Base-by-base conservation (phyloP, 53 echinoderm and acorn worm species). In the Stichopus horrens region DNA sequence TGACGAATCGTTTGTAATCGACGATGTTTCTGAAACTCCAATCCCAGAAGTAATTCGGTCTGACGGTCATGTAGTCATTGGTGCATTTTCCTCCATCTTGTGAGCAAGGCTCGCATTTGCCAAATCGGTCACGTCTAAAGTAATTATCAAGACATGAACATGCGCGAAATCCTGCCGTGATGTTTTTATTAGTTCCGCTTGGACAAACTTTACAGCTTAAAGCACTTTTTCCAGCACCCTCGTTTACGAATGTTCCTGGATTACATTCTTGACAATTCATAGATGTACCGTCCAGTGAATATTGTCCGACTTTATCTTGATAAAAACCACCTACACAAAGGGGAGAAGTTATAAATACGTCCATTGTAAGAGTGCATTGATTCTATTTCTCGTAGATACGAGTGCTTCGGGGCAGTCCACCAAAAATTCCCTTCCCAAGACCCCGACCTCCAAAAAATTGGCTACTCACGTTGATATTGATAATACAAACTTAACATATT, bases 151-250 rank as follows among this genome's bases (percentile, higher is more conserved):
- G 58, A 75, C 90, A 90, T 14, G 55, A 84, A 54, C 90, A 90
- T 21, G 90, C 90, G 4, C 90, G 90, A 59, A 58, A 90, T 71
- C 84, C 84, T 54, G 90, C 90, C 8, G 51, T 57, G 22, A 18
- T 21, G 21, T 67, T 74, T 22, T 83, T 83, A 37, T 90, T 37
- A 0, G 90, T 90, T 56, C 90, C 90, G 19, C 22, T 74, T 74
- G 90, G 90, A 73, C 90, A 90, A 20, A 90, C 90, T 23, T 83
- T 18, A 23, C 90, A 90, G 23, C 78, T 78, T 10, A 75, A 73
- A 7, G 54, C 21, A 52, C 75, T 74, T 6, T 57, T 73, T 7
- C 90, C 90, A 67, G 37, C 19, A 9, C 81, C 89, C 7, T 20
- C 58, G 51, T 14, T 54, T 55, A 90, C 84, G 58, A 83, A 90